These are phyloP conservation scores for Phaethon lepturus DNA, from an alignment of 2,113 vertebrate species.

Conservation along the genomic window DNA sequence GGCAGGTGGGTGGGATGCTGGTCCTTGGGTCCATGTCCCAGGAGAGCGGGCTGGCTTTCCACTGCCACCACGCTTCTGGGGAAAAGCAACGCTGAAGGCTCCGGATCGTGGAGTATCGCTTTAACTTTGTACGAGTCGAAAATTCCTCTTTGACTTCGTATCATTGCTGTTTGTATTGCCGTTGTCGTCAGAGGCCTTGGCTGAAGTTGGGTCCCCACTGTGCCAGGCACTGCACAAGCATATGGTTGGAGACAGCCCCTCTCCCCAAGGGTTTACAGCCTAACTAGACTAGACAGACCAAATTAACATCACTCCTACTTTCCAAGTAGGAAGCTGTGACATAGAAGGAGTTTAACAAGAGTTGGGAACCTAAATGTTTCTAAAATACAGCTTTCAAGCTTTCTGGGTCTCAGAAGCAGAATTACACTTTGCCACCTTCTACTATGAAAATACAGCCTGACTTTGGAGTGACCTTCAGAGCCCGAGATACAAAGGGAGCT, in stretches of 20 bases:
- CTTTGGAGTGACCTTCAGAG: constrained; percentile 43
- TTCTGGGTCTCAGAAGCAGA: constrained; percentile 25
- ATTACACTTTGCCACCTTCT: not conserved
- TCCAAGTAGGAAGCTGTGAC: not conserved
- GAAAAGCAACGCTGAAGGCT: not conserved
- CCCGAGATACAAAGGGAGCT: not conserved
- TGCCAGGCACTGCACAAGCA: not conserved
- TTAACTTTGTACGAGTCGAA: rapidly evolving
- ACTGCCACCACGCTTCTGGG: not conserved
- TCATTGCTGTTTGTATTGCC: not conserved
- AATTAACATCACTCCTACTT: not conserved
- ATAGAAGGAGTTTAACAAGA: not conserved
- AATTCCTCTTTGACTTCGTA: not conserved
- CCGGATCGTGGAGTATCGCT: not conserved
- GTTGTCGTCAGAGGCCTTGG: not conserved
- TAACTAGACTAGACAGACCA: not conserved
- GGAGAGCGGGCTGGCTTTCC: not conserved
- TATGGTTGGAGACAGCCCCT: not conserved
- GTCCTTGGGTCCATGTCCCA: rapidly evolving
- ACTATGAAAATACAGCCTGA: constrained; percentile 13
- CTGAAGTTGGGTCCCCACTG: not conserved
- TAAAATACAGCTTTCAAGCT: not conserved
- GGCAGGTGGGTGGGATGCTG: rapidly evolving
- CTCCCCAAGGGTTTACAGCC: not conserved
- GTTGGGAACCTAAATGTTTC: not conserved